These are phyloP conservation scores for Tolypeutes matacus DNA, from an alignment of 2,797 vertebrate species.

Conservation along the genomic window DNA sequence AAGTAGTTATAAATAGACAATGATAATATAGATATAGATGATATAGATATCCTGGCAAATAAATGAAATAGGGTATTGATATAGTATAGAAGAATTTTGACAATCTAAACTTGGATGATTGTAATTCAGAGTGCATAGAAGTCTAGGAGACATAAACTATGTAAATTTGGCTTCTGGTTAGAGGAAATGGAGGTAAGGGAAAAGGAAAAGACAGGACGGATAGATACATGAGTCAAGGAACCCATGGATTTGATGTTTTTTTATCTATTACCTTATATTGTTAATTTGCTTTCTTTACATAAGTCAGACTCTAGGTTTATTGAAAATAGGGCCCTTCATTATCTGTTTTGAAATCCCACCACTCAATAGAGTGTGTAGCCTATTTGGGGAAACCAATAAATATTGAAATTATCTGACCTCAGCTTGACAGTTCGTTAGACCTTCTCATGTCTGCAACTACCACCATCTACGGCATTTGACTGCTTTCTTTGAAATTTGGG, in stretches of 20 bases:
- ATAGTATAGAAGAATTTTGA: not conserved
- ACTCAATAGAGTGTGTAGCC: not conserved
- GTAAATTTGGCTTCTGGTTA: not conserved
- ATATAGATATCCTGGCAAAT: not conserved
- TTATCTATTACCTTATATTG: not conserved
- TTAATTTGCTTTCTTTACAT: slow-evolving; percentile 19
- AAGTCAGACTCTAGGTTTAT: not conserved
- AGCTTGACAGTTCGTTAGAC: not conserved
- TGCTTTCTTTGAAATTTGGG: not conserved
- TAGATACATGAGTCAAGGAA: not conserved
- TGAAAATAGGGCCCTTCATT: not conserved
- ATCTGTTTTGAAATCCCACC: not conserved
- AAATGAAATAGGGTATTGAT: not conserved
- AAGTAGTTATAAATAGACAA: not conserved
- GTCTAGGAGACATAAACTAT: not conserved
- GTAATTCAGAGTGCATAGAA: not conserved
- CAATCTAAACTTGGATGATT: not conserved
- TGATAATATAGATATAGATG: not conserved
- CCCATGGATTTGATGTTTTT: not conserved
- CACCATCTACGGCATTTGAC: not conserved
- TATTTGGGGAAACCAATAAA: not conserved
- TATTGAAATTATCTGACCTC: not conserved
- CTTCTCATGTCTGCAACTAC: not conserved
- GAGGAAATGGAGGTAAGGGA: not conserved
- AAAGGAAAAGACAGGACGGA: not conserved